Base-by-base conservation (phyloP, 2,113 vertebrate genomes). In the Trichomycterus rosablanca region DNA sequence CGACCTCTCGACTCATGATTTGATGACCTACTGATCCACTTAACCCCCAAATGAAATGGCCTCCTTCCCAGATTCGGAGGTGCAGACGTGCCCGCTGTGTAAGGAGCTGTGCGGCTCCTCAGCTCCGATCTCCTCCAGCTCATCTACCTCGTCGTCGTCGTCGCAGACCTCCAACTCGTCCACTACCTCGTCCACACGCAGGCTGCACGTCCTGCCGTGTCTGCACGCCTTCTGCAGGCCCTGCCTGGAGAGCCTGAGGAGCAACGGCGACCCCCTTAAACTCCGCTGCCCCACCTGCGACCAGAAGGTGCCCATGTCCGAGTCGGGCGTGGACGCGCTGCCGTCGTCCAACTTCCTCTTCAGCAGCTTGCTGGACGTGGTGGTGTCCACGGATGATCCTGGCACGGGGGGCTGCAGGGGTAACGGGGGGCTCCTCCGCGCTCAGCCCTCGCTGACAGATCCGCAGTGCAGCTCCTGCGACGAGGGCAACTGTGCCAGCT, bases 21-120 rank as follows among this genome's bases (percentile, higher is more conserved):
- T 48, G 48, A 65, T 58, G 45, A 40, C 16, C 18, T 14, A 23
- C 15, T 42, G 20, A 60, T 46, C 59, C 45, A 26, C 45, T 53
- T 42, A n/a, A 23, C 18, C 44, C 35, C 40, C 68, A 83, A 84
- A 92, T 92, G 91, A 83, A 84, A 92, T 92, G 91, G 91, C 91
- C 86, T 90, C 90, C 67, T 91, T 90, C 73, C 81, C 89, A 18
- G 90, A 92, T 71, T 80, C 87, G 46, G 90, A 92, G 70, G 87
- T 91, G 74, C 90, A 91, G 80, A 83, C 89, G 80, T 91, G 91
- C 71, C 88, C 86, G 55, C 78, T 90, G 73, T 91, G 91, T 74
- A 91, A 92, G 83, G 89, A 90, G 83, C 85, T 88, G 86, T 91
- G 90, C 74, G 88, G 90, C 67, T 91, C 89, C 39, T 89, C 91